Percentiles rank a stretch among this genome's conserved stretches.
These are phyloP conservation scores for Agonum fuliginosum DNA, from an alignment of 2,888 invertebrate genomes.

Conservation along the genomic window DNA sequence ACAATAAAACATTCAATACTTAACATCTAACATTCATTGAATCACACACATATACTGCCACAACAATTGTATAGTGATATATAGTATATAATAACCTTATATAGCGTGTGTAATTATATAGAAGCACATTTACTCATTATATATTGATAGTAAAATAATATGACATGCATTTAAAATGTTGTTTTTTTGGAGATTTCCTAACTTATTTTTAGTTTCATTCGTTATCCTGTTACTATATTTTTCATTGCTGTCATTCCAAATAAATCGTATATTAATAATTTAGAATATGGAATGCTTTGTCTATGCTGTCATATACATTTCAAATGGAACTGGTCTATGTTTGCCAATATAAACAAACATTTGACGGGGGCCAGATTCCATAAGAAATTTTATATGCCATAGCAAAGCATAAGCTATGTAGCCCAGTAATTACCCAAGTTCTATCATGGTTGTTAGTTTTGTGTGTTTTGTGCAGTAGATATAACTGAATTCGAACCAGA, in stretches of 20 bases:
- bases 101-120: not conserved
- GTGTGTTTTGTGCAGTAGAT: too few species aligned
- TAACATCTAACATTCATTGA: not conserved
- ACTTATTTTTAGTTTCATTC: not conserved
- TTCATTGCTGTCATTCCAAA: not conserved
- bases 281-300: too few species aligned
- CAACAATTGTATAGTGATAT: not conserved
- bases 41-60: not conserved
- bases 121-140: not conserved
- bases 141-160: not conserved
- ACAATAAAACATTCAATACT: not conserved
- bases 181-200: not conserved
- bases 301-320: too few species aligned
- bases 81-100: conserved; percentile 17
- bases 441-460: too few species aligned
- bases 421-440: too few species aligned
- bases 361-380: too few species aligned
- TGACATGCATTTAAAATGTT: not conserved
- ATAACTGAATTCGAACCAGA: too few species aligned
- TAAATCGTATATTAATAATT: too few species aligned
- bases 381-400: too few species aligned
- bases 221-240: not conserved
- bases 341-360: too few species aligned
- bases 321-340: too few species aligned
- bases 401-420: too few species aligned